Conservation (phyloP, 2,113 vertebrate species). For the Cottus gobio region DNA sequence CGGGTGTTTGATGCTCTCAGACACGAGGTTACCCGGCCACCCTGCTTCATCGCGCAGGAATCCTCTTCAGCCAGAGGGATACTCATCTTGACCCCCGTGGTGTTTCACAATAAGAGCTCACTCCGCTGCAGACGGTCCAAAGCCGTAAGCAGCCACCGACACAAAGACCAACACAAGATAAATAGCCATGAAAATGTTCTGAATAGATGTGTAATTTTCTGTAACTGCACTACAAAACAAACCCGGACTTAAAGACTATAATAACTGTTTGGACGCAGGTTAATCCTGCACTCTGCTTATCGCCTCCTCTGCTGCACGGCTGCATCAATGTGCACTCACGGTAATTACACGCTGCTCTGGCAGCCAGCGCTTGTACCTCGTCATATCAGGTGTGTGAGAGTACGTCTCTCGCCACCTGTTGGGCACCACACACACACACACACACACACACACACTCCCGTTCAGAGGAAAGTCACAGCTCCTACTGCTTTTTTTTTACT, state of each 20-base stretch:
- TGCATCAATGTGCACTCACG: not conserved
- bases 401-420: not conserved
- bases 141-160: no score
- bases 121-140: no score
- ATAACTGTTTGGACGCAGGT: not conserved
- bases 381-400: not conserved
- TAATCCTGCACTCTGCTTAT: slow-evolving; percentile 7
- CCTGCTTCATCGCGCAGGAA: no score
- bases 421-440: not conserved
- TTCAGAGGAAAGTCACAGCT: not conserved
- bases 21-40: no score
- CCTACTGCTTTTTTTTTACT: not conserved
- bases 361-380: not conserved
- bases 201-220: not conserved
- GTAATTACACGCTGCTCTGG: slow-evolving; percentile 10
- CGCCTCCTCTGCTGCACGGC: not conserved
- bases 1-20: not conserved
- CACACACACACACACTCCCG: no score
- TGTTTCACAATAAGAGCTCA: no score
- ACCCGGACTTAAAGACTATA: not conserved
- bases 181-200: not conserved
- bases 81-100: no score
- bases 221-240: not conserved
- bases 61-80: no score
- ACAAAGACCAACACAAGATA: not conserved